A percentile compares a stretch with the other conserved stretches of the same genome.
phyloP scores from a whole-genome alignment of 2,797 vertebrate genomes.

The Chrosomus eos region DNA sequence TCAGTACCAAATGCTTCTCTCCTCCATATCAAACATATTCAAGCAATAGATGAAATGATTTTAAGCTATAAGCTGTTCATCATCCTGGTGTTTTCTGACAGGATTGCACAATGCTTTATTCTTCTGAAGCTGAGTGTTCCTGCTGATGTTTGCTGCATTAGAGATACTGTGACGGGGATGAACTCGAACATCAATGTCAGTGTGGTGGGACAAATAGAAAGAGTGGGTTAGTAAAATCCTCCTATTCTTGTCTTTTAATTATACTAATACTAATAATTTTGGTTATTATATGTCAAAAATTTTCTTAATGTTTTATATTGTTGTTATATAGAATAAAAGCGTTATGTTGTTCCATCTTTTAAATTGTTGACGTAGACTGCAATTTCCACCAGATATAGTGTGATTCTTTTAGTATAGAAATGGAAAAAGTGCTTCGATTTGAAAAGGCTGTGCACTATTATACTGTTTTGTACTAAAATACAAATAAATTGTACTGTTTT shows the following conservation, averaged over 20 bases:
- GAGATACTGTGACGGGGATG: constrained; percentile 54
- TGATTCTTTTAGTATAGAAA: neutral
- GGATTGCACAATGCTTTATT: constrained; percentile 63
- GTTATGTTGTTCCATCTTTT: neutral
- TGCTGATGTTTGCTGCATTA: constrained; percentile 68
- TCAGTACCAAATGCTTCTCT: constrained; percentile 13
- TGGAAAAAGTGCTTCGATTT: neutral
- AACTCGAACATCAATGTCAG: constrained; percentile 46
- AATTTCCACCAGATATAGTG: too few species aligned
- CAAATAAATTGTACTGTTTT: neutral
- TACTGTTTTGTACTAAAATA: neutral
- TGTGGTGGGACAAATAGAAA: constrained; percentile 58
- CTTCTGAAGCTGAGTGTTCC: constrained; percentile 58
- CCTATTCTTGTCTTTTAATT: neutral
- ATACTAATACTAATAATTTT: neutral
- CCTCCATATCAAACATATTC: neutral
- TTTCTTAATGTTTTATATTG: neutral
- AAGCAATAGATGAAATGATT: neutral
- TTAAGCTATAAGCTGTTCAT: neutral
- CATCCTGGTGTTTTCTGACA: constrained; percentile 44
- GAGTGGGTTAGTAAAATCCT: constrained; percentile 63
- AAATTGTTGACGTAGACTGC: neutral
- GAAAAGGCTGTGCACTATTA: neutral
- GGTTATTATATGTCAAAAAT: neutral
- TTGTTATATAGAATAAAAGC: neutral